Conservation (phyloP, 2,797 vertebrate genomes). For the Anabas testudineus region DNA sequence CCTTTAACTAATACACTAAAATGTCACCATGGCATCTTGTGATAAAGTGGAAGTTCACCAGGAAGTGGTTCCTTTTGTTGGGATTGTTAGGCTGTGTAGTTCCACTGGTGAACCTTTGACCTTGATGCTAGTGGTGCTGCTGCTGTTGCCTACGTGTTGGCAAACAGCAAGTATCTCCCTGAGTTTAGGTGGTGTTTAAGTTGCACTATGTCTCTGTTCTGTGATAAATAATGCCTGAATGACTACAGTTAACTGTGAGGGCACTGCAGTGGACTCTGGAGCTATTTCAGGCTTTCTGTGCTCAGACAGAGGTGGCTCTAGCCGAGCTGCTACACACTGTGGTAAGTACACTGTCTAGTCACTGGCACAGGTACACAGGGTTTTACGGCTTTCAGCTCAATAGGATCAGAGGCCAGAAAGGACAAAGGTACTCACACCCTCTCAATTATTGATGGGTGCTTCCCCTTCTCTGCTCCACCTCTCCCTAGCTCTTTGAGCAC, state of each 20-base stretch:
- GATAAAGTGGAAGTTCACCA: too few species aligned
- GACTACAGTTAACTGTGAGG: constrained; percentile 14
- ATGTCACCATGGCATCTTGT: too few species aligned
- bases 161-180: too few species aligned
- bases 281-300: constrained; percentile 20
- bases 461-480: constrained; percentile 10
- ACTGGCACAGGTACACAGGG: constrained; percentile 22
- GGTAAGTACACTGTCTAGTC: constrained; percentile 48
- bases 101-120: too few species aligned
- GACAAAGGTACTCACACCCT: constrained; percentile 50
- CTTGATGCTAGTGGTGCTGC: too few species aligned
- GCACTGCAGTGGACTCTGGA: constrained; percentile 10
- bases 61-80: too few species aligned
- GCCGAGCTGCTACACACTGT: constrained; percentile 22
- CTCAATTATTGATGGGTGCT: constrained; percentile 57
- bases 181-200: not conserved
- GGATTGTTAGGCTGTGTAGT: too few species aligned
- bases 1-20: too few species aligned
- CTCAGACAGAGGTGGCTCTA: constrained; percentile 5
- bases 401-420: constrained; percentile 34
- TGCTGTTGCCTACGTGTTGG: too few species aligned
- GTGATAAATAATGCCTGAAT: constrained; percentile 35
- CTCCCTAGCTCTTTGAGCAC: not conserved
- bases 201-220: not conserved
- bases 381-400: constrained; percentile 54